These are phyloP conservation scores for Manis javanica DNA, from an alignment of 2,797 vertebrate genomes.

Conservation along the genomic window DNA sequence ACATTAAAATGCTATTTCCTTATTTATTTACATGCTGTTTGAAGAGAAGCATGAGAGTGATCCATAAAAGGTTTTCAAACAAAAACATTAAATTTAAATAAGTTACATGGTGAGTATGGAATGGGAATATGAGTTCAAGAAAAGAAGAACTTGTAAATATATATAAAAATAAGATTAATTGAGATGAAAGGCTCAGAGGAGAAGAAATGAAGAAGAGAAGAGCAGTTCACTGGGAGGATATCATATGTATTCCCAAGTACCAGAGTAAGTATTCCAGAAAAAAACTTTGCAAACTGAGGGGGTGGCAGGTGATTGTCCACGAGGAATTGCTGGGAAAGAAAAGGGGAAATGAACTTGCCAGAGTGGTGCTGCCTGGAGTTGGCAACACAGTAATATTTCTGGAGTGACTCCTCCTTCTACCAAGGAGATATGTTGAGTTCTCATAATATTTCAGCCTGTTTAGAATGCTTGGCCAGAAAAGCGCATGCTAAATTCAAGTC, in stretches of 20 bases:
- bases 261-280: neutral
- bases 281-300: neutral
- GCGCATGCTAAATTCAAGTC: constrained; percentile 1
- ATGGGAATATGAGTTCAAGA: neutral
- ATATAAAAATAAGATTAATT: neutral
- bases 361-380: neutral
- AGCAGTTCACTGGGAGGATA: neutral
- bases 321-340: neutral
- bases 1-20: neutral
- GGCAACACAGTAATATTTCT: neutral
- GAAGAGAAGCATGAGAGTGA: neutral
- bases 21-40: neutral
- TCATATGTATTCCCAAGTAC: neutral
- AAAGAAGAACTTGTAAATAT: neutral
- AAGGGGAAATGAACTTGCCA: neutral
- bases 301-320: neutral
- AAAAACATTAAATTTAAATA: neutral
- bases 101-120: neutral
- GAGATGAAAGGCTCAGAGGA: neutral
- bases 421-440: neutral
- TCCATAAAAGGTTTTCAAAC: neutral
- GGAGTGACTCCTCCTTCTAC: neutral
- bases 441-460: neutral
- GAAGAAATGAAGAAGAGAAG: neutral
- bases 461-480: neutral